These are phyloP conservation scores for Protobothrops mucrosquamatus DNA, from an alignment of 2,113 vertebrate species.

Conservation along the genomic window DNA sequence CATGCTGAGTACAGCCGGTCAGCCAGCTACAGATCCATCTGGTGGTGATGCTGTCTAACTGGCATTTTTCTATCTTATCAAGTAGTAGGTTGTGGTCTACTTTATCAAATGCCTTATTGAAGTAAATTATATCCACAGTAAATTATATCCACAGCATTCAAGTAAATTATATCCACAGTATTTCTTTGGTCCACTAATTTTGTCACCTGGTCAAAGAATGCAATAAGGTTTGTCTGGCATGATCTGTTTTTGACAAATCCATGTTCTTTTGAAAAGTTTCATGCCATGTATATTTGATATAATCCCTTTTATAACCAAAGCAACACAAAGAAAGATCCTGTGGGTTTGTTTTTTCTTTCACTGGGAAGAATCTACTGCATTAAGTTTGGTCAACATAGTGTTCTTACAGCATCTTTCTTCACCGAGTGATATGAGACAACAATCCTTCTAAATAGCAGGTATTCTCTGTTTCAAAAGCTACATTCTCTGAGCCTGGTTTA, in stretches of 20 bases:
- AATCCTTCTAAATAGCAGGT: background rate
- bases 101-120: too few relatives aligned
- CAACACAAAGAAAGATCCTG: background rate
- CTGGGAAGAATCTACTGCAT: background rate
- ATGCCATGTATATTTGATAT: background rate
- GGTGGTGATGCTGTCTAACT: too few relatives aligned
- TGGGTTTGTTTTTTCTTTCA: background rate
- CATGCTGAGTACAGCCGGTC: too few relatives aligned
- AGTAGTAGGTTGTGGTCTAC: too few relatives aligned
- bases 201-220: too few relatives aligned
- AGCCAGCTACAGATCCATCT: too few relatives aligned
- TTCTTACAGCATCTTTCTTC: background rate
- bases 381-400: background rate
- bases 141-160: too few relatives aligned
- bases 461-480: background rate
- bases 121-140: too few relatives aligned
- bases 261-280: background rate
- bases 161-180: too few relatives aligned
- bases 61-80: too few relatives aligned
- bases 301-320: background rate
- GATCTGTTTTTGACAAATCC: background rate
- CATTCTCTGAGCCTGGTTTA: background rate
- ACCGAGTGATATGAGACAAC: background rate
- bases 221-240: too few relatives aligned
- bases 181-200: too few relatives aligned